Evolutionary conservation across 2,888 invertebrate genomes (phyloP), one percentile per base, ranked within the genome.

Genomic region (Dendrolimus pini): DNA sequence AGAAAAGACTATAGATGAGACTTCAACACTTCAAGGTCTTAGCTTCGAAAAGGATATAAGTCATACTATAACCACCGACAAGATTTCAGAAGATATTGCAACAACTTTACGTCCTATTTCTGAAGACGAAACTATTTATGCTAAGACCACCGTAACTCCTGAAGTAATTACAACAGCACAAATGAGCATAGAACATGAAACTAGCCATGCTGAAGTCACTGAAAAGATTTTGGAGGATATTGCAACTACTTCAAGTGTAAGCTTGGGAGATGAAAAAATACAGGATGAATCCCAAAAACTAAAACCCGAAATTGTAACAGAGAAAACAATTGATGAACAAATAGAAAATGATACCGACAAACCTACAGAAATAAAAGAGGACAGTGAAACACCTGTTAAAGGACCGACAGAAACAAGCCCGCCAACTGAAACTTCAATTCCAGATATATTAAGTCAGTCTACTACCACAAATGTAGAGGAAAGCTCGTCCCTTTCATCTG

Each of bases 261-360:
- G 9, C 12, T 47, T 12, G 12, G 47, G 7, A 10, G 47, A 47
- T 12, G 9, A 47, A 47, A 47, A 47, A 47, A 10, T 6, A 47
- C 47, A 47, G 6, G 47, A 47, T 9, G 7, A 47, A 12, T 47
- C 47, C 47, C 47, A 47, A 47, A 47, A 47, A 41, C 41, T 42
- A 53, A 47, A 60, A 58, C 47, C 53, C 7, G 70, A 66, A 61
- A 64, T 62, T 14, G 55, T 62, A 9, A 65, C 64, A 10, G 54
- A 61, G 54, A 58, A 58, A 54, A 56, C 52, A 53, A 55, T 41
- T n/a, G 57, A 58, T 56, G 68, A 66, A 59, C 61, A 62, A 60
- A 55, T 58, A 59, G 61, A 60, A 41, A 52, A 60, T 41, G 60
- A 55, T 7, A 69, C 67, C 55, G 67, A 71, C 41, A 61, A 68